Percentiles rank a stretch among this genome's conserved stretches.
Conservation (phyloP, 1,140 invertebrate genomes). For the Rhagoletis zephyria region DNA sequence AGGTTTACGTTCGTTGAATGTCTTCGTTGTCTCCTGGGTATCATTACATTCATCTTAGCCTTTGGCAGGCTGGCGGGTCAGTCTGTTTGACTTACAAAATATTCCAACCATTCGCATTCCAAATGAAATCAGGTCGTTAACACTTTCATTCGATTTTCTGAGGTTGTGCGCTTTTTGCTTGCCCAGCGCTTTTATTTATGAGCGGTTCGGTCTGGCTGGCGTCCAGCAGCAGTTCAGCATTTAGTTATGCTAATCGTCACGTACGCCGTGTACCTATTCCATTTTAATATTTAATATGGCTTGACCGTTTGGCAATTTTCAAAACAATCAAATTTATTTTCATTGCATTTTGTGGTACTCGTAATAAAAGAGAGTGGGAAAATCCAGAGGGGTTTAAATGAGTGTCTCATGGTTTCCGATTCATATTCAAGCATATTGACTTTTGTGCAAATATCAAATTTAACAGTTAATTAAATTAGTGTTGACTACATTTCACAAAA, state of each 20-base stretch:
- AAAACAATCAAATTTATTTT: background rate
- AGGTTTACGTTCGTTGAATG: slow-evolving; percentile 29
- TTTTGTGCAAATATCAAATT: no score
- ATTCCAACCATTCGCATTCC: background rate
- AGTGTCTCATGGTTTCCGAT: no score
- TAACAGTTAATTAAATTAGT: no score
- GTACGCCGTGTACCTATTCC: background rate
- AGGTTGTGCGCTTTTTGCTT: background rate
- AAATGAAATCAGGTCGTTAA: slow-evolving; percentile 43
- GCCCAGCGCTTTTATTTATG: slow-evolving; percentile 10
- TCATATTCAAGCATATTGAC: no score
- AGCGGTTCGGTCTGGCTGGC: background rate
- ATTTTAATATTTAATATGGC: slow-evolving; percentile 21
- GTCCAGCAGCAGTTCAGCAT: background rate
- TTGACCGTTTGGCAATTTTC: background rate
- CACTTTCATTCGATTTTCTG: slow-evolving; percentile 45
- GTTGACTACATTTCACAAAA: no score
- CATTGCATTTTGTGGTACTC: background rate
- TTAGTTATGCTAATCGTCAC: slow-evolving; percentile 45
- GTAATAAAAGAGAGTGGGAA: no score
- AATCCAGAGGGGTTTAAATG: no score
- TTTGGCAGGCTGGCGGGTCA: background rate
- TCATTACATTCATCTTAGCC: slow-evolving; percentile 44
- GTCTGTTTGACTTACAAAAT: background rate
- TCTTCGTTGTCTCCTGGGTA: slow-evolving; percentile 17